Conservation (phyloP, 2,888 invertebrate species). For the Microctonus aethiopoides region DNA sequence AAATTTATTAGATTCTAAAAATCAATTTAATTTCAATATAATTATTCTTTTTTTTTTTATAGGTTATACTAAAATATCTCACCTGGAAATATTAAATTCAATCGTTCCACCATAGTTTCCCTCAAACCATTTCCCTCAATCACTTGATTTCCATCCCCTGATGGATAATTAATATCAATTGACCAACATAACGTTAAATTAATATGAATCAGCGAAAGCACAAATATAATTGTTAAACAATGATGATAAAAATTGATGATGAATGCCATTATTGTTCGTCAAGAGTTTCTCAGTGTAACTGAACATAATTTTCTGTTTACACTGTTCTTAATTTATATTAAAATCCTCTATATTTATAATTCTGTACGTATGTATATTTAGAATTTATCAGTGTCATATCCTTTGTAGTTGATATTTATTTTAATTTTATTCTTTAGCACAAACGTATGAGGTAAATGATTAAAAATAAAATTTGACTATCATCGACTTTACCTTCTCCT, state of each 20-base stretch:
- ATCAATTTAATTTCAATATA: no score
- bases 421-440: neutral
- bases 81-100: slow-evolving; percentile 54
- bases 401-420: neutral
- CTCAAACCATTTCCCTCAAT: slow-evolving; percentile 31
- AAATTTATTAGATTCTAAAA: no score
- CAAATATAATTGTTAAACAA: neutral
- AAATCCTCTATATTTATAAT: neutral
- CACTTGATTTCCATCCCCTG: neutral
- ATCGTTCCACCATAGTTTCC: slow-evolving; percentile 32
- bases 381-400: neutral
- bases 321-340: neutral
- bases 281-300: neutral
- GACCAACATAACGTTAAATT: slow-evolving; percentile 34
- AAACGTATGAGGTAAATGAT: neutral
- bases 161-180: slow-evolving; percentile 32
- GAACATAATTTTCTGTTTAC: neutral
- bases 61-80: slow-evolving; percentile 37
- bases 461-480: slow-evolving; percentile 12
- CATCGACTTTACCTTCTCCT: neutral
- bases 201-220: neutral
- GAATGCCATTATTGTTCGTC: neutral
- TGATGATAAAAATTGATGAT: neutral
- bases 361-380: no score
- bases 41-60: no score